Conservation (phyloP, 2,888 invertebrate species). For the Dascillus cervinus region DNA sequence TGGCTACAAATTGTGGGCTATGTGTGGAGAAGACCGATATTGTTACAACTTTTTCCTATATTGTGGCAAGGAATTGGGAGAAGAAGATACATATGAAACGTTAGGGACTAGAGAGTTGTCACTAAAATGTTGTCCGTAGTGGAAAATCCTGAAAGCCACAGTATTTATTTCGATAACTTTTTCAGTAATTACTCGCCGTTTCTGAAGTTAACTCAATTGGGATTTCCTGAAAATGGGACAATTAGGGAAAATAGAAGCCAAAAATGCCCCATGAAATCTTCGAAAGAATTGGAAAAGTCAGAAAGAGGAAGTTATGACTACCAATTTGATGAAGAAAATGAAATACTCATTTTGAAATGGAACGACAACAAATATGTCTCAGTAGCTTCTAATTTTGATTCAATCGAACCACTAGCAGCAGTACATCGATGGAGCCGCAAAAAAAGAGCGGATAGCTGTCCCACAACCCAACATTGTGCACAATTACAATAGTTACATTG, state of each 20-base stretch:
- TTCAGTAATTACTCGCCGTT: conserved; percentile 9
- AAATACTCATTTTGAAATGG: conserved; percentile 9
- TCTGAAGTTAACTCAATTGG: conserved; percentile 4
- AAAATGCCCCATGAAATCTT: conserved; percentile 7
- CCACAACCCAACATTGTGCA: conserved; percentile 4
- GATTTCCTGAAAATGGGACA: conserved; percentile 11
- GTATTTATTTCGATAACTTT: conserved; percentile 11
- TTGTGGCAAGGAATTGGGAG: background rate
- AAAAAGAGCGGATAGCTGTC: conserved; percentile 5
- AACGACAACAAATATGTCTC: conserved; percentile 9
- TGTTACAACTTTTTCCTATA: conserved; percentile 10
- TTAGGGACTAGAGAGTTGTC: conserved; percentile 5
- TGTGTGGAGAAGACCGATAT: conserved; percentile 9
- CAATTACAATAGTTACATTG: conserved; percentile 9
- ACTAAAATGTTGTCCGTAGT: conserved; percentile 2
- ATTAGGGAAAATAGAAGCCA: conserved; percentile 8
- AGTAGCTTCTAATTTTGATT: conserved; percentile 7
- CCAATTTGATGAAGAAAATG: conserved; percentile 8
- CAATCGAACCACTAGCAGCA: conserved; percentile 6
- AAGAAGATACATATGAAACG: too few species aligned
- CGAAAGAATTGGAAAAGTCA: conserved; percentile 9
- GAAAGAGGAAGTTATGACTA: conserved; percentile 12
- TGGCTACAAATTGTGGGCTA: conserved; percentile 12
- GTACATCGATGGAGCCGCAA: background rate
- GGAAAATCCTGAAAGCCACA: conserved; percentile 10